phyloP scores from a whole-genome alignment of 2,888 invertebrate species.

The Gasteruption jaculator region DNA sequence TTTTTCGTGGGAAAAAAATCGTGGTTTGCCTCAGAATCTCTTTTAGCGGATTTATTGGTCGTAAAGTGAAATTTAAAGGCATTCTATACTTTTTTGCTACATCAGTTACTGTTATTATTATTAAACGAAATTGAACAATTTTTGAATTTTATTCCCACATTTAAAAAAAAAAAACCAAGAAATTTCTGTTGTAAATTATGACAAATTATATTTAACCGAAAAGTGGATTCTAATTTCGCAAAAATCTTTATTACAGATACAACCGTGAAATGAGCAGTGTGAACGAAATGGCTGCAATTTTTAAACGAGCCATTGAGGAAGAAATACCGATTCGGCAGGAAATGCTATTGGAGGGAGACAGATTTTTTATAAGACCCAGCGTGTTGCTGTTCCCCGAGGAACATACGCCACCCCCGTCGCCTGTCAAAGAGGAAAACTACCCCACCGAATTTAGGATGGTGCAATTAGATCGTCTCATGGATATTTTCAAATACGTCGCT shows the following conservation, averaged over 20 bases:
- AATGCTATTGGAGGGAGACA: slow-evolving; percentile 54
- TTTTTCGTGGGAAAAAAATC: no score
- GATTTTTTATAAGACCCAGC: slow-evolving; percentile 53
- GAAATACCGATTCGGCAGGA: slow-evolving; percentile 53
- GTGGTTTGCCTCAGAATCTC: no score
- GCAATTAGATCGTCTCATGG: slow-evolving; percentile 34
- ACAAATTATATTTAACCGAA: no score
- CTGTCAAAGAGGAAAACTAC: slow-evolving; percentile 21
- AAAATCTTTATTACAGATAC: slow-evolving; percentile 35
- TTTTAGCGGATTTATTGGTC: no score
- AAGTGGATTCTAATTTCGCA: no score
- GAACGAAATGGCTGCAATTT: slow-evolving; percentile 32
- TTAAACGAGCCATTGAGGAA: slow-evolving; percentile 51
- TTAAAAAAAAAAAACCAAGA: neutral
- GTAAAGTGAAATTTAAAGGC: no score
- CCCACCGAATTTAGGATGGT: slow-evolving; percentile 30
- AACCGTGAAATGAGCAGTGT: slow-evolving; percentile 48
- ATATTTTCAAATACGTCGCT: slow-evolving; percentile 49
- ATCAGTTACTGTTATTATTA: no score
- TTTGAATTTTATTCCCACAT: no score
- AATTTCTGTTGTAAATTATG: no score
- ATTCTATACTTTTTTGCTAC: no score
- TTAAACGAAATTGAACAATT: no score
- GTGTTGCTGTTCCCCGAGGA: slow-evolving; percentile 43
- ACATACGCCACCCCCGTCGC: slow-evolving; percentile 13